Evolutionary conservation across 1,140 invertebrate species (phyloP), one percentile per base, ranked within the genome.

Genomic region (Plectrocnemia conspersa): DNA sequence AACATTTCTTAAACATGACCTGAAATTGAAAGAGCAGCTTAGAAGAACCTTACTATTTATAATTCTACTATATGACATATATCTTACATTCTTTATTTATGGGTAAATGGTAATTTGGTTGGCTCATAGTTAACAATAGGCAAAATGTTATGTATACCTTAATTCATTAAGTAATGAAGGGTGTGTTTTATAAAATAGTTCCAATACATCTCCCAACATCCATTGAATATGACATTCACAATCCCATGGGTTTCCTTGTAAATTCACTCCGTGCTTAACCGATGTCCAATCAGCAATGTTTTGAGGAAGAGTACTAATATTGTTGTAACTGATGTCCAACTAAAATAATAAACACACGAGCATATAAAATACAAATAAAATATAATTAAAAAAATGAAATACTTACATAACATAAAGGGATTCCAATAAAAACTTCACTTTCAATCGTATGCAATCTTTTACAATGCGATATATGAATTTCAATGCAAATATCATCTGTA

Each of bases 241-340:
- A 46, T 70, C 61, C 76, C 76, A 78, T 1, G 76, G 76, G 40
- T 78, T 78, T 40, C 62, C 64, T 62, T 77, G 76, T 10, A 78
- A 60, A 58, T 78, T 71, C 0, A 71, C 67, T 0, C 70, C 72
- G 16, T 71, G 67, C 0, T 46, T 40, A 2, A 73, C 45, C 0
- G 42, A 27, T 0, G 64, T 47, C 73, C 73, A 76, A n/a, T 68
- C 61, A 0, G 74, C 54, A 0, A 73, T 50, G 3, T 62, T 57
- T 42, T 65, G 63, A 0, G 72, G 66, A 2, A 77, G 44, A 7
- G 33, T 40, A 0, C 65, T 65, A 21, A 78, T 52, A 38, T 72
- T 72, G 60, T 77, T 77, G 57, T 70, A 68, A 57, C 74, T 76
- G 54, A 78, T 58, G 56, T 77, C 74, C 57, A 78, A 59, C 76